These are phyloP conservation scores for Acanthis flammea DNA, from an alignment of 2,797 vertebrate species.

Conservation along the genomic window DNA sequence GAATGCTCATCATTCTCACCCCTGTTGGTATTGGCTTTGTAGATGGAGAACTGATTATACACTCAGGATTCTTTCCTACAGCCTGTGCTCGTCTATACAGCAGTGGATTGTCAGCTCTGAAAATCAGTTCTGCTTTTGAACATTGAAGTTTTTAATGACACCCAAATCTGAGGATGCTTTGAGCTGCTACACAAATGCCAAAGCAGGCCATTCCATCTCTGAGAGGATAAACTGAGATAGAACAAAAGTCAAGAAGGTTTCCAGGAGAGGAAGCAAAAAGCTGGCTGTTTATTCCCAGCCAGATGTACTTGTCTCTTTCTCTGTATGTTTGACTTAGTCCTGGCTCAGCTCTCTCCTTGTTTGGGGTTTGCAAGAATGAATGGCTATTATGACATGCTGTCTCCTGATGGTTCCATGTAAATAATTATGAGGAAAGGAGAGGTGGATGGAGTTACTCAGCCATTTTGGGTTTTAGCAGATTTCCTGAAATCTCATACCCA, in stretches of 20 bases:
- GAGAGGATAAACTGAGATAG: neutral
- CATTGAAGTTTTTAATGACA: neutral
- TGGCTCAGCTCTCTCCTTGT: slow-evolving; percentile 13
- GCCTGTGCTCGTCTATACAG: neutral
- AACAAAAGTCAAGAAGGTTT: slow-evolving; percentile 19
- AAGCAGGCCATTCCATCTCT: neutral
- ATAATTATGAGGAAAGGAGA: neutral
- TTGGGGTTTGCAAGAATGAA: neutral
- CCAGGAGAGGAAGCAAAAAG: slow-evolving; percentile 42
- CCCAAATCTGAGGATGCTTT: neutral
- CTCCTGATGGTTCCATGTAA: neutral
- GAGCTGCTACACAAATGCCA: neutral
- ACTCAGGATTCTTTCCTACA: neutral
- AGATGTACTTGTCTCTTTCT: slow-evolving; percentile 23
- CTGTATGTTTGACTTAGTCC: slow-evolving; percentile 6
- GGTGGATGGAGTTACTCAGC: neutral
- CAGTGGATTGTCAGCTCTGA: neutral
- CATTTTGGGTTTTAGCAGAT: slow-evolving; percentile 2
- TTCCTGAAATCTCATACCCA: neutral
- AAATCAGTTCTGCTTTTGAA: neutral
- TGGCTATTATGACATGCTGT: slow-evolving; percentile 17
- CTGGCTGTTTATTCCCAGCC: slow-evolving; percentile 38
- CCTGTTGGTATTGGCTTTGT: neutral
- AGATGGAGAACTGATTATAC: neutral
- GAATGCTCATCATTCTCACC: neutral